A percentile compares a stretch with the other conserved stretches of the same genome.
Conservation (phyloP, 2,797 vertebrate genomes). For the Myripristis murdjan region DNA sequence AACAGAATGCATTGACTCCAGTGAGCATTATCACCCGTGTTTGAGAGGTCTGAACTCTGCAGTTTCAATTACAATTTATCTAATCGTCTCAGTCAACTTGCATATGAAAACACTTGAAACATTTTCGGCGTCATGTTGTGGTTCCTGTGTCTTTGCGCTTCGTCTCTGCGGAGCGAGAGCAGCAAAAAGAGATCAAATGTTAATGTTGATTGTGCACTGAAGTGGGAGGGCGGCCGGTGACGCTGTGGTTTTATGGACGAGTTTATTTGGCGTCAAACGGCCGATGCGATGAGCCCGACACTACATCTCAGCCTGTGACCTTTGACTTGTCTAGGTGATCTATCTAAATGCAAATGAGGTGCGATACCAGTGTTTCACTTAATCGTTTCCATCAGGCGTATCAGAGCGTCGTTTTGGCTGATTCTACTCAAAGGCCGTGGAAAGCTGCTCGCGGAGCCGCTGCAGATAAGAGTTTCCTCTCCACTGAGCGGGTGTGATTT, state of each 20-base stretch:
- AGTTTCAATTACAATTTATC: no score
- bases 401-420: no score
- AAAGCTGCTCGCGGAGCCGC: no score
- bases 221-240: constrained; percentile 10
- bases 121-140: no score
- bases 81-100: no score
- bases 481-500: neutral
- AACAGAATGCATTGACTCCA: no score
- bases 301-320: constrained; percentile 62
- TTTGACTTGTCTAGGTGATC: constrained; percentile 56
- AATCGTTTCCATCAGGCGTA: no score
- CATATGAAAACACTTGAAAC: no score
- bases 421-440: no score
- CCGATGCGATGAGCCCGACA: constrained; percentile 49
- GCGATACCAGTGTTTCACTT: neutral
- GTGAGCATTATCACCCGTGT: no score
- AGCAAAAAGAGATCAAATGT: neutral
- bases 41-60: no score
- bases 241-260: constrained; percentile 47
- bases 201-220: constrained; percentile 26
- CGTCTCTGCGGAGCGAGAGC: neutral
- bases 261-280: constrained; percentile 47
- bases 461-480: no score
- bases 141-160: neutral
- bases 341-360: constrained; percentile 82